Evolutionary conservation across 2,113 vertebrate genomes (phyloP).

Genomic region (Rhineura floridana): DNA sequence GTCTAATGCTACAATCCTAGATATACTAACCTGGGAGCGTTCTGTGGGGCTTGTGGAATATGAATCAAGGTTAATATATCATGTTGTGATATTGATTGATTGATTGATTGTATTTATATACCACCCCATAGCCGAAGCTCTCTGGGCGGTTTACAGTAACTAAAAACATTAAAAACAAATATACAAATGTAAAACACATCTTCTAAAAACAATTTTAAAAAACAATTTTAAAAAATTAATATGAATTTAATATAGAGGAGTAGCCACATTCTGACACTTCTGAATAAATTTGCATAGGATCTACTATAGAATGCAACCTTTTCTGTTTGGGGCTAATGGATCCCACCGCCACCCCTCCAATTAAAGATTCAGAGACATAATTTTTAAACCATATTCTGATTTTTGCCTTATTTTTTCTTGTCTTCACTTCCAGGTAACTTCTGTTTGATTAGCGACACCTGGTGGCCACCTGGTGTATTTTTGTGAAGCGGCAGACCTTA

Average conservation of each 20-base stretch:
- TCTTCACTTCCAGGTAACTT: not conserved
- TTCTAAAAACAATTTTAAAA: too few species aligned
- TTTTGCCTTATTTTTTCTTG: too few species aligned
- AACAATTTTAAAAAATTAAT: too few species aligned
- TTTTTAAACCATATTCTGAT: not conserved
- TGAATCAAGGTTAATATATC: too few species aligned
- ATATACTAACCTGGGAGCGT: not conserved
- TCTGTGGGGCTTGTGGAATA: not conserved
- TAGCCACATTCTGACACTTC: not conserved
- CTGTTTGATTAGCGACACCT: constrained; percentile 21
- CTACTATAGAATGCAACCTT: not conserved
- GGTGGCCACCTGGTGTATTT: constrained; percentile 2
- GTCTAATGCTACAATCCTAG: not conserved
- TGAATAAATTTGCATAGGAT: too few species aligned
- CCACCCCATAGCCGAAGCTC: too few species aligned
- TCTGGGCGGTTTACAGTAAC: too few species aligned
- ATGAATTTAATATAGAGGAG: too few species aligned
- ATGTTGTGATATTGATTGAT: not conserved
- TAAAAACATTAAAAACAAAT: too few species aligned
- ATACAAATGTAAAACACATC: too few species aligned
- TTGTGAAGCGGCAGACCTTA: not conserved
- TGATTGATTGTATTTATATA: too few species aligned
- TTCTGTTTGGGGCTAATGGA: not conserved
- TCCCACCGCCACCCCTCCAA: too few species aligned
- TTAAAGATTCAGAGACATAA: not conserved